Percentiles rank a stretch among this genome's conserved stretches.
These are phyloP conservation scores for Antrozous pallidus DNA, from an alignment of 2,797 vertebrate species.

Conservation along the genomic window DNA sequence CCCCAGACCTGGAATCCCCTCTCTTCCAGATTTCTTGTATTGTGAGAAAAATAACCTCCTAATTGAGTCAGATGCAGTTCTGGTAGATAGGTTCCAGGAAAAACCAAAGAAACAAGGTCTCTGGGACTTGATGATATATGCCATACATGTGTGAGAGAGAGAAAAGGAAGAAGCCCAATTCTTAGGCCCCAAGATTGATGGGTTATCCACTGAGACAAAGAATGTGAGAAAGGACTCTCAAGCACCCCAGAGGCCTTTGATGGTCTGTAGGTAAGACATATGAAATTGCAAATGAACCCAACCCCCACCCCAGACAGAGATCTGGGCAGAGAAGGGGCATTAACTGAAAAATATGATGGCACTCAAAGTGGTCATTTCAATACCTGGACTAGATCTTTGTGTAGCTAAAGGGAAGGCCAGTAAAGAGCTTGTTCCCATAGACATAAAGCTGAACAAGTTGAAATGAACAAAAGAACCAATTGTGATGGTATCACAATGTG, in stretches of 20 bases:
- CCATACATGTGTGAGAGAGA: not conserved
- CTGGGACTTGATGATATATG: not conserved
- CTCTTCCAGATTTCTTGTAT: not conserved
- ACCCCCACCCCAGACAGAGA: not conserved
- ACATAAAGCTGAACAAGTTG: not conserved
- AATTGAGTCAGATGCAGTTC: not conserved
- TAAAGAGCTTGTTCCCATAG: not conserved
- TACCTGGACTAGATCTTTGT: not conserved
- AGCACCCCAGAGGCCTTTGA: not conserved
- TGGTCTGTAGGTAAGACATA: not conserved
- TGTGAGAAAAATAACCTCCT: not conserved
- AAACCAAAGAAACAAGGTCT: not conserved
- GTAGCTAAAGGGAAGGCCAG: not conserved
- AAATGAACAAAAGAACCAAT: not conserved
- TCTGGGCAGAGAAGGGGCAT: not conserved
- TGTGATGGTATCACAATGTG: not conserved
- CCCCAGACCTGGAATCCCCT: not conserved
- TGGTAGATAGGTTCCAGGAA: not conserved
- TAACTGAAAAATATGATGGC: not conserved
- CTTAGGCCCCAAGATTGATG: not conserved
- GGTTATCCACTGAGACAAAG: not conserved
- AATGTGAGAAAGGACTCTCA: not conserved
- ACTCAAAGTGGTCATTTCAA: slow-evolving; percentile 1
- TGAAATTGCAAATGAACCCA: not conserved
- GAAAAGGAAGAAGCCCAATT: not conserved